These are phyloP conservation scores for Pyxicephalus adspersus DNA, from an alignment of 2,113 vertebrate species.

Conservation along the genomic window DNA sequence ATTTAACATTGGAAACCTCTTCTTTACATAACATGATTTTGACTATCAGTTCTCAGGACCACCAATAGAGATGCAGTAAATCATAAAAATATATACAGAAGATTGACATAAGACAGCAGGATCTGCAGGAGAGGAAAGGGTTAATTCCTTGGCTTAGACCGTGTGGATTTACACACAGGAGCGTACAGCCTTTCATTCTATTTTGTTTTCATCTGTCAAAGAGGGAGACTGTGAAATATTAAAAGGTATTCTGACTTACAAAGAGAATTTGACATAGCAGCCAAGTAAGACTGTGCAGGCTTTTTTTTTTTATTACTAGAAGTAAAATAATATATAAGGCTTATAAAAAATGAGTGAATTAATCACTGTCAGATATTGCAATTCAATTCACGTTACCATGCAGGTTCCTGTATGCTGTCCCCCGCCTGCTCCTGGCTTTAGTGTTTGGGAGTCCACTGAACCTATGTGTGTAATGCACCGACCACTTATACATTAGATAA, in stretches of 20 bases:
- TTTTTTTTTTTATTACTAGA: not conserved
- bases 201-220: constrained; percentile 42
- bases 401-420: no score
- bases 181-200: not conserved
- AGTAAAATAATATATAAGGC: not conserved
- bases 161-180: not conserved
- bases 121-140: not conserved
- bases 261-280: constrained; percentile 40
- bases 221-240: constrained; percentile 30
- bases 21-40: no score
- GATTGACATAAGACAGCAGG: no score
- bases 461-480: no score
- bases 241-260: constrained; percentile 37
- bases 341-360: constrained; percentile 7
- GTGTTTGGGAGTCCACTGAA: no score
- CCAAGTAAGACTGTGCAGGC: not conserved
- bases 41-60: no score
- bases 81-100: no score
- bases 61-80: no score
- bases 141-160: not conserved
- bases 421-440: no score
- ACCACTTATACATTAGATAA: no score
- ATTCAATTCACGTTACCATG: not conserved
- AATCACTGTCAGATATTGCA: not conserved
- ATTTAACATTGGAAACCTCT: no score